phyloP scores from a whole-genome alignment of 2,888 invertebrate genomes.

The Cistogaster globosa region DNA sequence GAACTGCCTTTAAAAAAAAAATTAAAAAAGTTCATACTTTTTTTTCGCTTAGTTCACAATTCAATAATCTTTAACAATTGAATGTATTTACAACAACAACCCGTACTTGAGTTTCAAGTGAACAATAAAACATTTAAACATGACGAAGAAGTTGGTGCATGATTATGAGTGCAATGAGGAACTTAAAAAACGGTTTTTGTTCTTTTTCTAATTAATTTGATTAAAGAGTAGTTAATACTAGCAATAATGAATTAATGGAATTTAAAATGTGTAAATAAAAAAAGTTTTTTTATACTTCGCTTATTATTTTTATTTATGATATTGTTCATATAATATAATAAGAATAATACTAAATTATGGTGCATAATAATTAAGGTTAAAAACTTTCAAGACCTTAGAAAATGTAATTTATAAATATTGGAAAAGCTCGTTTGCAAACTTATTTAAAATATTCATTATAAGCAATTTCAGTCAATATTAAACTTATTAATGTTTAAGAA shows the following conservation, averaged over 20 bases:
- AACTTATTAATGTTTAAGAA: no score
- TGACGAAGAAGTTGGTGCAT: constrained; percentile 11
- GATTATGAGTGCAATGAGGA: constrained; percentile 47
- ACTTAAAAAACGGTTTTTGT: constrained; percentile 45
- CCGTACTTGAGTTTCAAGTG: constrained; percentile 43
- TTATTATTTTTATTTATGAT: background rate
- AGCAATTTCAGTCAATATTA: no score
- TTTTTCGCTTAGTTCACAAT: constrained; percentile 44
- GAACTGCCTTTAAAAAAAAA: constrained; percentile 11
- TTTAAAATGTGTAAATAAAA: constrained; percentile 43
- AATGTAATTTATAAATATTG: no score
- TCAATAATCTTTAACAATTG: constrained; percentile 63
- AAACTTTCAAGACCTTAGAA: no score
- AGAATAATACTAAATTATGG: no score
- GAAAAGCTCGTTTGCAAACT: no score
- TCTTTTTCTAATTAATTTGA: constrained; percentile 66
- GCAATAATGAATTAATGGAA: constrained; percentile 52
- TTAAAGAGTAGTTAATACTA: constrained; percentile 44
- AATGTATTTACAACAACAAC: constrained; percentile 48
- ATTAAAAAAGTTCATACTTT: constrained; percentile 36
- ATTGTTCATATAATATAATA: no score
- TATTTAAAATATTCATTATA: no score
- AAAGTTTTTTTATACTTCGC: background rate
- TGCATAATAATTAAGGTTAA: no score
- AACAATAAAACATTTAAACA: constrained; percentile 41